Base-by-base conservation (phyloP, 2,888 invertebrate genomes). In the Stenodema calcarata region DNA sequence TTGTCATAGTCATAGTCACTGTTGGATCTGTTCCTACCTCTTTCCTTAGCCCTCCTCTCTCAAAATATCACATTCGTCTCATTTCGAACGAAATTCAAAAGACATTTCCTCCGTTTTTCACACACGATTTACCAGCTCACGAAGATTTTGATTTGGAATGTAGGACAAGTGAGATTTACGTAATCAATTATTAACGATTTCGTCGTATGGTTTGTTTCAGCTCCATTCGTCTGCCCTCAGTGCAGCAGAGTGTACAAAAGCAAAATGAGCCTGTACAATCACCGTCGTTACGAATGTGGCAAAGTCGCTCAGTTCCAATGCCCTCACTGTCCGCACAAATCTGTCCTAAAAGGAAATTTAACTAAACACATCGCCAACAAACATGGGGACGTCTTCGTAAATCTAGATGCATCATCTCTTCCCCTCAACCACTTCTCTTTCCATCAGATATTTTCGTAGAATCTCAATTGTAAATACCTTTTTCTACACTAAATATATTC, bases 301-400 rank as follows among this genome's bases (percentile, higher is more conserved):
- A 90, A 91, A 87, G 91, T 91, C 81, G 91, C 91, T 80, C 90
- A 90, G 87, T 92, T 91, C 89, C 89, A 88, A 11, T 92, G 92
- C 88, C 89, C 89, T 3, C 86, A 90, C 90, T 89, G 88, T 28
- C 87, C 87, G 12, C 87, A 88, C 47, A 86, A 54, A 28, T 76
- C 87, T 14, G 84, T 84, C 42, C 82, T 80, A 12, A 88, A 88
- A 79, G 83, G 87, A 27, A 87, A 88, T 44, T 41, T 88, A 50
- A 87, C 75, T 14, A 86, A 81, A 83, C 87, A 87, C 35, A 50
- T 84, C 12, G 84, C 75, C 27, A 80, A 80, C 54, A 80, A 80
- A 80, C 80, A 80, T 16, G 80, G 54, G 2, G 18, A n/a, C 16
- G 0, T 23, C 62, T n/a, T 18, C 4, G 11, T 11, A 11, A 6